Conservation (phyloP, 2,113 vertebrate species). For the Tonatia bakeri region DNA sequence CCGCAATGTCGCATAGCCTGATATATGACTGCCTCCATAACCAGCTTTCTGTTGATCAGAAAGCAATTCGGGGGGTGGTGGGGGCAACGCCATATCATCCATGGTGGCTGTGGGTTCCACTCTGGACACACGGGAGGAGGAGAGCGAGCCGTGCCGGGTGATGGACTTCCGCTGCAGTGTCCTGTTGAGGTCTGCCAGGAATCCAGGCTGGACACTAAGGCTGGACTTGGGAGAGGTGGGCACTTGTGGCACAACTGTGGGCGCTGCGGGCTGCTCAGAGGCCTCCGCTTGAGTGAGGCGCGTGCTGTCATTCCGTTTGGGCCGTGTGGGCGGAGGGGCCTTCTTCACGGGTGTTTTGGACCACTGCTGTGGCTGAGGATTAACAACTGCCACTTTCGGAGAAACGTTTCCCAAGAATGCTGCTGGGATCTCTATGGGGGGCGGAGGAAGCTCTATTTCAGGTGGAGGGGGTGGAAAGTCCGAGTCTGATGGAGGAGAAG, state of each 20-base stretch:
- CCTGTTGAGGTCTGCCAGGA: slow-evolving; percentile 95
- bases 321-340: slow-evolving; percentile 88
- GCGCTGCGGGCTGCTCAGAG: slow-evolving; percentile 70
- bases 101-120: slow-evolving; percentile 90
- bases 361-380: slow-evolving; percentile 92
- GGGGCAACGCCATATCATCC: slow-evolving; percentile 96
- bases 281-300: slow-evolving; percentile 81
- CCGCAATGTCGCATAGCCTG: slow-evolving; percentile 96
- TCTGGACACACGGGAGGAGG: slow-evolving; percentile 85
- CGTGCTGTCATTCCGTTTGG: slow-evolving; percentile 88
- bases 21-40: slow-evolving; percentile 89
- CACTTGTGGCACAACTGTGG: slow-evolving; percentile 76
- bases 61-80: slow-evolving; percentile 93
- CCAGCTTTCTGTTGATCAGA: slow-evolving; percentile 84
- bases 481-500: slow-evolving; percentile 90
- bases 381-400: slow-evolving; percentile 92
- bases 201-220: slow-evolving; percentile 92
- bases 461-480: slow-evolving; percentile 92
- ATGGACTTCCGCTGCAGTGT: slow-evolving; percentile 96
- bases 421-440: slow-evolving; percentile 81
- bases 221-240: slow-evolving; percentile 93
- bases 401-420: slow-evolving; percentile 83
- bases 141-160: slow-evolving; percentile 91
- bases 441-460: slow-evolving; percentile 89
- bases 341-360: slow-evolving; percentile 89